phyloP scores from a whole-genome alignment of 2,113 vertebrate species.

The Rhinoderma darwinii region DNA sequence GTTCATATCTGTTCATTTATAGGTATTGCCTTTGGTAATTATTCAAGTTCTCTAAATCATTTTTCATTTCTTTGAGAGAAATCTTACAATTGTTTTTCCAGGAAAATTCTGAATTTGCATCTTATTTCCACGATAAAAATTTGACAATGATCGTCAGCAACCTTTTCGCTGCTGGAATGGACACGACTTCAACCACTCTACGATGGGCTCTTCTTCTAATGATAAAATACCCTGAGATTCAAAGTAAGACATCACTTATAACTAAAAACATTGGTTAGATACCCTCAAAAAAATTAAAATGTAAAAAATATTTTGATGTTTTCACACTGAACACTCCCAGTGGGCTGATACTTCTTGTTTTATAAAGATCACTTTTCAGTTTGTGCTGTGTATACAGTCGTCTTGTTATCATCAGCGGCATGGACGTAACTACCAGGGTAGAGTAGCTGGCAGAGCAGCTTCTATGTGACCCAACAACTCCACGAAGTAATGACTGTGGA shows the following conservation, averaged over 20 bases:
- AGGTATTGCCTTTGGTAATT: too few relatives aligned
- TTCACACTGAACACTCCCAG: background rate
- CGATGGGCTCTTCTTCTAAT: constrained; percentile 70
- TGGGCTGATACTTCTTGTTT: background rate
- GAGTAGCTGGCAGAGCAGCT: too few relatives aligned
- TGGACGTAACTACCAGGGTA: too few relatives aligned
- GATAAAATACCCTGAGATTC: constrained; percentile 69
- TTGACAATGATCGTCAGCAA: constrained; percentile 66
- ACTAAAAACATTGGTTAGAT: constrained; percentile 61
- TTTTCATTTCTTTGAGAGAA: too few relatives aligned
- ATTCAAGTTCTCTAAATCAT: too few relatives aligned
- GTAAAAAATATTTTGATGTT: background rate
- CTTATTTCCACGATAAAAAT: constrained; percentile 62
- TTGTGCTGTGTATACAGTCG: background rate
- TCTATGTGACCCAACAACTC: too few relatives aligned
- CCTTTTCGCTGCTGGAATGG: constrained; percentile 59
- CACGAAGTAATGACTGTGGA: too few relatives aligned
- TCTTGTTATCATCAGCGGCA: too few relatives aligned
- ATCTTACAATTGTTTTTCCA: too few relatives aligned
- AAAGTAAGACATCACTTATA: constrained; percentile 63
- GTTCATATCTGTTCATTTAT: too few relatives aligned
- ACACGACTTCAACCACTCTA: constrained; percentile 66
- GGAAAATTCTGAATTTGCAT: background rate
- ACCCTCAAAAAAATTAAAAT: constrained; percentile 59
- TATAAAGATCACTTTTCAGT: too few relatives aligned